phyloP scores from a whole-genome alignment of 2,113 vertebrate genomes.

The Irena cyanogastra region DNA sequence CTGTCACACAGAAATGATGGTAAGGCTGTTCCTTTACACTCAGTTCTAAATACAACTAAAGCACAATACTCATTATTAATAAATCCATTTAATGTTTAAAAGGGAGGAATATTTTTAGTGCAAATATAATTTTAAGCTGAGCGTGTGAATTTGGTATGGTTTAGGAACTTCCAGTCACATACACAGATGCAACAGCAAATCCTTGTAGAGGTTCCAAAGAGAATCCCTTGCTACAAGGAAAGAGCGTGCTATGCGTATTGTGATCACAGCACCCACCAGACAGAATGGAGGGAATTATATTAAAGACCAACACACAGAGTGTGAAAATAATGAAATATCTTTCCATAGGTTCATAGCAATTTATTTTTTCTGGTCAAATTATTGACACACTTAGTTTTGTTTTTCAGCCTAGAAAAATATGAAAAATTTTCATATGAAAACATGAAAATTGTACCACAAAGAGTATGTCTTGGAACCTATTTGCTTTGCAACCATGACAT shows the following conservation, averaged over 20 bases:
- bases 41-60: neutral
- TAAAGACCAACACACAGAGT: neutral
- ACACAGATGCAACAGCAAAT: neutral
- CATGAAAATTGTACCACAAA: neutral
- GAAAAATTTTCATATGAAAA: neutral
- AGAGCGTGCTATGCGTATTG: neutral
- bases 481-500: neutral
- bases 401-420: neutral
- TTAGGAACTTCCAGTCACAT: neutral
- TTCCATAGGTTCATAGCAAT: neutral
- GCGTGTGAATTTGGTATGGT: neutral
- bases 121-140: neutral
- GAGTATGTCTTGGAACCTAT: neutral
- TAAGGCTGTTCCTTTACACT: neutral
- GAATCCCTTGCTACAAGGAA: neutral
- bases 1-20: neutral
- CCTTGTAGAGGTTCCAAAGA: neutral
- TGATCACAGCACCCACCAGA: neutral
- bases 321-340: neutral
- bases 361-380: neutral
- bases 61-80: neutral
- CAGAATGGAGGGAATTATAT: neutral
- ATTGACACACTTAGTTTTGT: neutral
- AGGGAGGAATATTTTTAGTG: neutral
- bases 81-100: neutral